Conservation (phyloP, 2,113 vertebrate genomes). For the Trematocara zebra region DNA sequence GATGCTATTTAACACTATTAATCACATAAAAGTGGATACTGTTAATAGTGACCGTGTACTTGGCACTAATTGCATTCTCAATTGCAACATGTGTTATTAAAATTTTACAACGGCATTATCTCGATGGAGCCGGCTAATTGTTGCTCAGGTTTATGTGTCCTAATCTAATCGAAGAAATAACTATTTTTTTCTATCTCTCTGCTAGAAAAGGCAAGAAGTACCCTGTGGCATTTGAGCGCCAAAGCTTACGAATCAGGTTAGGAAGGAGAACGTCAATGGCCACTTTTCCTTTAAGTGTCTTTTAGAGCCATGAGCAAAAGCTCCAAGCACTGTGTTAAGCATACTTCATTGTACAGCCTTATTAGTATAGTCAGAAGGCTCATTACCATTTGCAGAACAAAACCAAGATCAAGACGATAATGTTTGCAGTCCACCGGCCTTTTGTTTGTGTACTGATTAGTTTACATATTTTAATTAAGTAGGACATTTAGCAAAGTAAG, state of each 20-base stretch:
- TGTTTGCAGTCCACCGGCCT: neutral
- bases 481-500: neutral
- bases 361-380: neutral
- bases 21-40: neutral
- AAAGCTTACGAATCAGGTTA: neutral
- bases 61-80: neutral
- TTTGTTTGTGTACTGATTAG: neutral
- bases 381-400: neutral
- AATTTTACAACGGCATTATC: neutral
- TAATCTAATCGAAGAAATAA: neutral
- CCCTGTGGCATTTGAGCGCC: neutral
- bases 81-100: neutral
- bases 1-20: neutral
- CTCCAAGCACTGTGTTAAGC: neutral
- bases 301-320: neutral
- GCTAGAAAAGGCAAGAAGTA: neutral
- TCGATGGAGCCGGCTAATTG: neutral
- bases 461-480: neutral
- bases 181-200: neutral
- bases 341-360: neutral
- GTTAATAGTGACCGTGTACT: neutral
- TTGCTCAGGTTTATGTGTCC: neutral
- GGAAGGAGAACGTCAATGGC: neutral
- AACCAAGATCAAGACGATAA: neutral
- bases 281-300: neutral